Evolutionary conservation across 1,140 invertebrate genomes (phyloP), one percentile per base, ranked within the genome.

Genomic region (Drosophila subobscura): DNA sequence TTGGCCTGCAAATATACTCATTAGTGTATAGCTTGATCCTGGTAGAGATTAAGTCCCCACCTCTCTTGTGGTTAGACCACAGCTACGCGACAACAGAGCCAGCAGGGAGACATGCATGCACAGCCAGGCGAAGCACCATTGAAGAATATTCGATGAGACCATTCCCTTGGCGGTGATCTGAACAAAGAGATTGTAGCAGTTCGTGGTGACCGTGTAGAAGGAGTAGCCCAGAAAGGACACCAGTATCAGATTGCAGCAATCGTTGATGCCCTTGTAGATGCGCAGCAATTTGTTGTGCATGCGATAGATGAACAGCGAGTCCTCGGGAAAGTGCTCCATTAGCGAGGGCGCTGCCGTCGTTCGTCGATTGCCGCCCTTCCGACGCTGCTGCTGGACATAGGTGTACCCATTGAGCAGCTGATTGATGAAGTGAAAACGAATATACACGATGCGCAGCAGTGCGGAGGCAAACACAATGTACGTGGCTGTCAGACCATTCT

Each of bases 201-300:
- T 91, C 46, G 90, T 91, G 25, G 90, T 91, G 25, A 91, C 90
- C n/a, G 83, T 91, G 45, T 91, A 91, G 55, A 91, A 91, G n/a
- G 90, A 84, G 47, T 90, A 91, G 3, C 90, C 90, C 58, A 91
- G 74, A 58, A 90, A 91, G 14, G 72, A 83, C 5, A 91, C 89
- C 44, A 91, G 63, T 37, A 91, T 91, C 22, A 91, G 45, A 47
- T 90, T 91, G 61, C 90, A 91, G 44, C 79, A 79, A 45, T 91
- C 90, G 25, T 91, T 91, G 40, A 90, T 86, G 47, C 60, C 65
- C 66, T 89, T 90, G 47, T 86, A 91, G 22, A 91, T 90, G 37
- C 86, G 72, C 41, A 91, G 44, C 42, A 91, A 45, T 44, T 85
- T 91, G 49, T 91, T 91, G 64, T 91, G 90, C 44, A 89, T 85